Evolutionary conservation across 2,888 invertebrate species (phyloP).

Genomic region (Lithosia quadra): DNA sequence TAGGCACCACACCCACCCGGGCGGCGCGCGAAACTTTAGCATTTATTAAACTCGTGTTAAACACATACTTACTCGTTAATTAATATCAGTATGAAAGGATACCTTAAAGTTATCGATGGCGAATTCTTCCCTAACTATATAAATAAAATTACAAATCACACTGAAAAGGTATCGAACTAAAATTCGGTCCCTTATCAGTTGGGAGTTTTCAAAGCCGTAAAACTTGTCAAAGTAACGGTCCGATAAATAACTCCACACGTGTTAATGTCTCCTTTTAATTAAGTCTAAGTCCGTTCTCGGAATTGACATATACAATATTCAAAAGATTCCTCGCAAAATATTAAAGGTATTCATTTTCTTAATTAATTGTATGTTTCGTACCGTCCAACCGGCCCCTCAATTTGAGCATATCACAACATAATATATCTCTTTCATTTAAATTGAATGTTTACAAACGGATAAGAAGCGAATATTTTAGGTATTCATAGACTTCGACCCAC

Average conservation of each 20-base stretch:
- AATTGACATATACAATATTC: constrained; percentile 53
- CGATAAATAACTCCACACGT: constrained; percentile 68
- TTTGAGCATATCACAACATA: constrained; percentile 31
- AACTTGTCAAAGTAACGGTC: constrained; percentile 73
- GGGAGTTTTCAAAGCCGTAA: constrained; percentile 62
- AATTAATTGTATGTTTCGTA: constrained; percentile 56
- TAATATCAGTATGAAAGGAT: constrained; percentile 80
- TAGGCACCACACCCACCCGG: constrained; percentile 50
- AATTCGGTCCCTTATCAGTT: constrained; percentile 66
- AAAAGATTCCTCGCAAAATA: constrained; percentile 52
- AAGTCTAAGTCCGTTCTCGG: constrained; percentile 58
- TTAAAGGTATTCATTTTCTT: constrained; percentile 57
- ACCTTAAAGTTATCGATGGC: constrained; percentile 81
- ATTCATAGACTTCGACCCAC: constrained; percentile 42
- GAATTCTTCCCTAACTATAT: constrained; percentile 70
- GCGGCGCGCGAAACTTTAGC: constrained; percentile 65
- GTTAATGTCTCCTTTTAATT: constrained; percentile 61
- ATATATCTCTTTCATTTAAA: constrained; percentile 36
- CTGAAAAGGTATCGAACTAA: constrained; percentile 62
- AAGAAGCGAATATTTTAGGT: constrained; percentile 42
- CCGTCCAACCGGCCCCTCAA: constrained; percentile 30
- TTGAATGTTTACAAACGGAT: constrained; percentile 34
- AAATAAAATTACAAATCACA: constrained; percentile 69
- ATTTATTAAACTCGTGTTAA: constrained; percentile 76
- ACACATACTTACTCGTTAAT: constrained; percentile 77